phyloP scores from a whole-genome alignment of 2,888 invertebrate species.

The Brassicogethes aeneus region DNA sequence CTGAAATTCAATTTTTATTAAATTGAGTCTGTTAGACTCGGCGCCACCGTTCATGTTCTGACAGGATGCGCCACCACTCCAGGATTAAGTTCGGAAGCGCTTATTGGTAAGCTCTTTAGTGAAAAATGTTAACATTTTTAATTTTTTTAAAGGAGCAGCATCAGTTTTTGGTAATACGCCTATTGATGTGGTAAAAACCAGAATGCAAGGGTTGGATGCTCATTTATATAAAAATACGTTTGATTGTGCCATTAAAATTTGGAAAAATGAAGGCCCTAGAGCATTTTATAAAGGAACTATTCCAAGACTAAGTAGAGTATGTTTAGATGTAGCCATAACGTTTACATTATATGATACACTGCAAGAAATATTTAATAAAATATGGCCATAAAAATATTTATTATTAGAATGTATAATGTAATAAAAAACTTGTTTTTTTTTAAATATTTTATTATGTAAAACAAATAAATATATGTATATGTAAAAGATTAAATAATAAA shows the following conservation, averaged over 20 bases:
- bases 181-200: slow-evolving; percentile 95
- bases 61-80: no score
- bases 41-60: no score
- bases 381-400: slow-evolving; percentile 59
- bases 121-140: no score
- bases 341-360: slow-evolving; percentile 99
- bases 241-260: slow-evolving; percentile 87
- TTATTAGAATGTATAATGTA: not conserved
- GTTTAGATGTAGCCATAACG: slow-evolving; percentile 96
- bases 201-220: slow-evolving; percentile 98
- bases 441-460: no score
- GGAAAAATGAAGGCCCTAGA: slow-evolving; percentile 83
- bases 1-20: no score
- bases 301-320: slow-evolving; percentile 90
- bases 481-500: no score
- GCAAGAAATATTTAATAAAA: slow-evolving; percentile 89
- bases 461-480: no score
- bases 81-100: no score
- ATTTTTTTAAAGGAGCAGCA: no score
- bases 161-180: slow-evolving; percentile 99
- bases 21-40: no score
- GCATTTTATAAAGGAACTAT: slow-evolving; percentile 99
- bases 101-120: no score
- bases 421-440: no score
- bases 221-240: slow-evolving; percentile 87